phyloP scores from a whole-genome alignment of 1,140 invertebrate genomes.

The Drosophila tristis region DNA sequence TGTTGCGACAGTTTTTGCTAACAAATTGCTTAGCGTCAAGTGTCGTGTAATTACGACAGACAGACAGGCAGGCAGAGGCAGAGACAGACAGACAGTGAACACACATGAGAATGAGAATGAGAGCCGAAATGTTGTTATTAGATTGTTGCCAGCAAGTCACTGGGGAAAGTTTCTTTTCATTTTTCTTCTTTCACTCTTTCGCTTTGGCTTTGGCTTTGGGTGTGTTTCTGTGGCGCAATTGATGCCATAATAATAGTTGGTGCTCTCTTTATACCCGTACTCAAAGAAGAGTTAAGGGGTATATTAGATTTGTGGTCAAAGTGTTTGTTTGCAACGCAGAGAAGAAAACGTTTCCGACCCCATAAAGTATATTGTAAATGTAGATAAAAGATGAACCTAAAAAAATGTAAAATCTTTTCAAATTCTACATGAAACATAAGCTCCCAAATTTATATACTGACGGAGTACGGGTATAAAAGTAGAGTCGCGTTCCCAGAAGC shows the following conservation, averaged over 20 bases:
- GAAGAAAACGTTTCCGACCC: no score
- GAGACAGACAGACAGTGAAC: conserved; percentile 5
- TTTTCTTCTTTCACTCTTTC: conserved; percentile 48
- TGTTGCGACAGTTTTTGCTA: conserved; percentile 80
- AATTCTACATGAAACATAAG: no score
- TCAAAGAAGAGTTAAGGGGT: no score
- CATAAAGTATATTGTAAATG: no score
- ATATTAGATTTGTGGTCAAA: no score
- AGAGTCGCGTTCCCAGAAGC: no score
- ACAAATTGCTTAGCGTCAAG: conserved; percentile 84
- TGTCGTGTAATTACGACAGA: conserved; percentile 82
- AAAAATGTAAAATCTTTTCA: no score
- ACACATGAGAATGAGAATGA: conserved; percentile 27
- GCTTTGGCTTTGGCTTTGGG: conserved; percentile 3
- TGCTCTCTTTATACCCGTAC: conserved; percentile 19
- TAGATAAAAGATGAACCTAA: no score
- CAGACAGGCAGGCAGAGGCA: conserved; percentile 7
- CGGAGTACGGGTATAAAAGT: no score
- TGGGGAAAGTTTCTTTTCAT: conserved; percentile 78
- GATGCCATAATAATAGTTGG: conserved; percentile 79
- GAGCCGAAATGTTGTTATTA: conserved; percentile 77
- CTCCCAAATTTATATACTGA: no score
- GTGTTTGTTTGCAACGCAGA: no score
- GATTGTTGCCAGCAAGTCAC: conserved; percentile 75
- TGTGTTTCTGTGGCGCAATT: conserved; percentile 48